A percentile compares a stretch with the other conserved stretches of the same genome.
These are phyloP conservation scores for Lasiommata megera DNA, from an alignment of 2,888 invertebrate genomes.

Conservation along the genomic window DNA sequence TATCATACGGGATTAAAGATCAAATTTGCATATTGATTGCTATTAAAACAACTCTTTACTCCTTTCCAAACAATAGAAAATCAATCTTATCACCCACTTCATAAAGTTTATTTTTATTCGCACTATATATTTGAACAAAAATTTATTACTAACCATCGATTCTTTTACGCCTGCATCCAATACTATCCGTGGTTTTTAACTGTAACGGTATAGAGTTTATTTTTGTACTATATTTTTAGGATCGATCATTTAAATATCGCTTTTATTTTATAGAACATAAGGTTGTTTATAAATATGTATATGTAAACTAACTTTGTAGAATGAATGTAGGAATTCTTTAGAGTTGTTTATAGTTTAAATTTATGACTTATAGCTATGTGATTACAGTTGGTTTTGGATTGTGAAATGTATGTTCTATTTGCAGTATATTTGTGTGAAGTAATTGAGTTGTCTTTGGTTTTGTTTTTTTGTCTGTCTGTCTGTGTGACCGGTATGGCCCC, in stretches of 20 bases:
- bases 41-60: constrained; percentile 20
- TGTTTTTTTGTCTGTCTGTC: constrained; percentile 37
- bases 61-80: constrained; percentile 22
- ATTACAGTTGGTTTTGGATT: constrained; percentile 39
- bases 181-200: constrained; percentile 4
- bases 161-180: not conserved
- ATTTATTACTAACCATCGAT: constrained; percentile 4
- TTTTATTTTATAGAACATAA: constrained; percentile 9
- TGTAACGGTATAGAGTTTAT: not conserved
- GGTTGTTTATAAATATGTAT: constrained; percentile 1
- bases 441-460: constrained; percentile 73
- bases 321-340: constrained; percentile 15
- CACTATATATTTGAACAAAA: constrained; percentile 25
- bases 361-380: constrained; percentile 27
- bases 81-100: not conserved
- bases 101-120: constrained; percentile 22
- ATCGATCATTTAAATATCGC: not conserved
- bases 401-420: constrained; percentile 53
- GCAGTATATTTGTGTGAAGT: constrained; percentile 60
- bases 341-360: not conserved
- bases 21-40: constrained; percentile 45
- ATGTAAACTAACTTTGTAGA: constrained; percentile 18
- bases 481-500: constrained; percentile 23
- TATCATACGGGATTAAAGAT: constrained; percentile 36
- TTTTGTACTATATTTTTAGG: not conserved